Evolutionary conservation across 2,113 vertebrate species (phyloP).

Genomic region (Mystacornis crossleyi): DNA sequence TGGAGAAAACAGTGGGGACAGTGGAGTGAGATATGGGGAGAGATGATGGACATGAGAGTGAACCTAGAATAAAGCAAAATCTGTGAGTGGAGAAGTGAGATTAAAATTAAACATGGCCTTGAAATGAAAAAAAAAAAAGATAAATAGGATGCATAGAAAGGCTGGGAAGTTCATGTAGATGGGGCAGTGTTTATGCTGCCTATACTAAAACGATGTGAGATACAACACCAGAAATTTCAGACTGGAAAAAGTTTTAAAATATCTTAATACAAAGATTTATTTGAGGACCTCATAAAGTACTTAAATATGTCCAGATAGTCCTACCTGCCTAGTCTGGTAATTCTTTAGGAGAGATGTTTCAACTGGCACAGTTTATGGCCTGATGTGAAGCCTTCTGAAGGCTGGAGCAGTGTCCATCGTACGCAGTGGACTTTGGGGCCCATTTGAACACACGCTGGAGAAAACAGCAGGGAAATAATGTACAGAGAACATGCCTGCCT

Average conservation of each 20-base stretch:
- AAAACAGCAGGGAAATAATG: neutral
- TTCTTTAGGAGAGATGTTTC: neutral
- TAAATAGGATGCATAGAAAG: neutral
- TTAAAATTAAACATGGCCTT: neutral
- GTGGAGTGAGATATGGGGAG: neutral
- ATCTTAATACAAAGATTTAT: neutral
- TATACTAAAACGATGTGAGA: neutral
- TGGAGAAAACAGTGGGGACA: neutral
- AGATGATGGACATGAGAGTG: neutral
- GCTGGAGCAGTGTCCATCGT: neutral
- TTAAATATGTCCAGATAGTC: neutral
- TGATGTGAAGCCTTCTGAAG: neutral
- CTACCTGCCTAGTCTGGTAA: neutral
- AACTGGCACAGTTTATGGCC: neutral
- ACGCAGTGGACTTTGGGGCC: neutral
- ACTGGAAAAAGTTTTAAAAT: neutral
- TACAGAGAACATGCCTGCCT: constrained; percentile 1
- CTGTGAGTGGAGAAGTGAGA: neutral
- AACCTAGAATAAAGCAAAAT: neutral
- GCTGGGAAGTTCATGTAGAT: neutral
- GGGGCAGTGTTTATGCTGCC: neutral
- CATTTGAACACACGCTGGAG: neutral
- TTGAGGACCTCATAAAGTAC: neutral
- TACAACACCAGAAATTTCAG: neutral
- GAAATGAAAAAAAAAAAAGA: neutral